A percentile compares a stretch with the other conserved stretches of the same genome.
Evolutionary conservation across 1,140 invertebrate species (phyloP).

Genomic region (Halesus radiatus): DNA sequence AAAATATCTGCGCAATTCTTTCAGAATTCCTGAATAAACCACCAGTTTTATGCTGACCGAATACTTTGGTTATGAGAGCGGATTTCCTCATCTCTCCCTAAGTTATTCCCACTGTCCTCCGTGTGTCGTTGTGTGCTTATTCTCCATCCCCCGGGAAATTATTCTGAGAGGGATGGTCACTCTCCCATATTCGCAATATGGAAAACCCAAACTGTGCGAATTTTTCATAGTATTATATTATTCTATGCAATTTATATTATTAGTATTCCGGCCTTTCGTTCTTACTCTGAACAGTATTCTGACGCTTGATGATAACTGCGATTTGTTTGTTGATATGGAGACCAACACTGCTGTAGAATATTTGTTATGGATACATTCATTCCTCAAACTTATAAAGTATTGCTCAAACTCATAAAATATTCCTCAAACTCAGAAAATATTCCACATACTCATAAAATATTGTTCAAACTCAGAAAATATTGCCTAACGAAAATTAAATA

Average conservation of each 20-base stretch:
- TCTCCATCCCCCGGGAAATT: constrained; percentile 55
- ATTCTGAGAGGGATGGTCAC: constrained; percentile 53
- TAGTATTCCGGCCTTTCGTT: background rate
- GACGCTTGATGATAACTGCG: too few species aligned
- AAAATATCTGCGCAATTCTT: too few species aligned
- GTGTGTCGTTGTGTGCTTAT: constrained; percentile 57
- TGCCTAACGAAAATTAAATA: too few species aligned
- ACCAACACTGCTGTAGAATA: too few species aligned
- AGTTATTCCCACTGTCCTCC: constrained; percentile 44
- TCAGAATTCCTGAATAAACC: background rate
- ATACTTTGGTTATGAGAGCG: constrained; percentile 16
- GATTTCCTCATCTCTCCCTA: constrained; percentile 16
- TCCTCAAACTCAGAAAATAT: too few species aligned
- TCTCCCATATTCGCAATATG: constrained; percentile 18
- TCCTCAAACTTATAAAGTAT: too few species aligned
- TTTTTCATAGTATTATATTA: constrained; percentile 1
- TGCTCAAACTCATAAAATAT: too few species aligned
- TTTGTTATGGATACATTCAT: too few species aligned
- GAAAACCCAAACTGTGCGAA: background rate
- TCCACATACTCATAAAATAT: too few species aligned
- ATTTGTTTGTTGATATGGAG: too few species aligned
- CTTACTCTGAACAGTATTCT: background rate
- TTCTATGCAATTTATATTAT: background rate
- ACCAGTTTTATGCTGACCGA: constrained; percentile 6
- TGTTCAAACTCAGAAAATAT: too few species aligned